A percentile compares a stretch with the other conserved stretches of the same genome.
These are phyloP conservation scores for Tetragnatha montana DNA, from an alignment of 2,888 invertebrate species.

Conservation along the genomic window DNA sequence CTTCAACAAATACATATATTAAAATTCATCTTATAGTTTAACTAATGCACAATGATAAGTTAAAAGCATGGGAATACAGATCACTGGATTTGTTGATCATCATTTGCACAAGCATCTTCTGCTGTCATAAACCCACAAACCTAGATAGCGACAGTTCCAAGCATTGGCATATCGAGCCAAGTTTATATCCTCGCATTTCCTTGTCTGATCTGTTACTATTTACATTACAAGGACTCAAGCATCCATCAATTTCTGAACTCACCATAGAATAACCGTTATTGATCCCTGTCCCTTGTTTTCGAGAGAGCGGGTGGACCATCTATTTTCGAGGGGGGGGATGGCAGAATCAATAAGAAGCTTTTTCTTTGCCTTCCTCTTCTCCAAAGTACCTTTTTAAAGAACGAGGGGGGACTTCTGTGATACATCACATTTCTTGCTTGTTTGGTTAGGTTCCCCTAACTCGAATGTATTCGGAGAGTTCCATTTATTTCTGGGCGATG, in stretches of 20 bases:
- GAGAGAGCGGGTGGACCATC: background rate
- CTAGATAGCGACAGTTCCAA: no score
- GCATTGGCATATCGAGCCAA: no score
- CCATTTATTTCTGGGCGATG: conserved; percentile 16
- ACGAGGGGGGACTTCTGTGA: background rate
- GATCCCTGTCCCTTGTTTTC: conserved; percentile 41
- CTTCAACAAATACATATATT: no score
- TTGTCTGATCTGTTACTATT: background rate
- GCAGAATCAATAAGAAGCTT: conserved; percentile 10
- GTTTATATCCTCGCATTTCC: background rate
- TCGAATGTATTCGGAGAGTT: conserved; percentile 30
- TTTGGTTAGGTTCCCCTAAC: background rate
- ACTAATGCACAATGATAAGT: no score
- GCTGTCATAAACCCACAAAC: no score
- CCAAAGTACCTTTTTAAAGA: conserved; percentile 5
- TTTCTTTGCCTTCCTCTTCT: background rate
- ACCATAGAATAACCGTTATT: conserved; percentile 37
- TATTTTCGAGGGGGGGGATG: conserved; percentile 29
- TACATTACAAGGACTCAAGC: conserved; percentile 1
- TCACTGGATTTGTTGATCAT: no score
- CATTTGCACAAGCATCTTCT: no score
- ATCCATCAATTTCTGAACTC: conserved; percentile 18
- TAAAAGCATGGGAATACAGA: no score
- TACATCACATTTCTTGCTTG: conserved; percentile 26
- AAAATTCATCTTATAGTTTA: no score